Evolutionary conservation across 2,797 vertebrate species (phyloP), one percentile per base, ranked within the genome.

Genomic region (Apogon talboti): DNA sequence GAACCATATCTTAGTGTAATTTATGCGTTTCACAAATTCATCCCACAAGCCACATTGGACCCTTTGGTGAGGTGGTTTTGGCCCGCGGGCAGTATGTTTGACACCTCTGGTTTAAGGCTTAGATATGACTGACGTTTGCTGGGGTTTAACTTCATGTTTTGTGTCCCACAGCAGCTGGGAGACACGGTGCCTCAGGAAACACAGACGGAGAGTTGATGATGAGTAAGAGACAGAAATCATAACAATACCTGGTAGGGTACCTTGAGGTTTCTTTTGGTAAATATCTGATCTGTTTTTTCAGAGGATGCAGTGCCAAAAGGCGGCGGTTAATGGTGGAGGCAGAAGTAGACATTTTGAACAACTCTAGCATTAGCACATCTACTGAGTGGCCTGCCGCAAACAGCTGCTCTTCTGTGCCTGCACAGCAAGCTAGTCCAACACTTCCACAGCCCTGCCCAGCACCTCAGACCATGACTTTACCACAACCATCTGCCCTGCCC

Each of bases 241-340:
- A 14, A n/a, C n/a, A 4, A 14, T 33, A 33, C 30, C 30, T 33
- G 30, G 30, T 7, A 1, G 1, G 7, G 30, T 6, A 3, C 1
- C 7, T 33, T 33, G 8, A 21, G 8, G 12, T 6, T 2, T 28
- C 8, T 19, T 30, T 13, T 28, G 16, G 28, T 37, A 4, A 38
- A 12, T 14, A 1, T 42, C 1, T 16, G 11, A 21, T 49, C 8
- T 69, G 3, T 66, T 51, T 65, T 66, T 47, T 37, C 76, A 94
- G 94, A 78, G 92, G 85, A 51, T 93, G 91, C 82, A 90, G 88
- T 79, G 88, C 93, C 44, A 95, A 94, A 85, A 91, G 89, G 67
- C 87, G 90, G 42, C 91, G 82, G 76, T 63, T 94, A 69, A 92
- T 89, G 85, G 78, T 64, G 5, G 91, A 90, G 51, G 63, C 61